A percentile compares a stretch with the other conserved stretches of the same genome.
Evolutionary conservation across 2,113 vertebrate species (phyloP).

Genomic region (Pteruthius melanotis): DNA sequence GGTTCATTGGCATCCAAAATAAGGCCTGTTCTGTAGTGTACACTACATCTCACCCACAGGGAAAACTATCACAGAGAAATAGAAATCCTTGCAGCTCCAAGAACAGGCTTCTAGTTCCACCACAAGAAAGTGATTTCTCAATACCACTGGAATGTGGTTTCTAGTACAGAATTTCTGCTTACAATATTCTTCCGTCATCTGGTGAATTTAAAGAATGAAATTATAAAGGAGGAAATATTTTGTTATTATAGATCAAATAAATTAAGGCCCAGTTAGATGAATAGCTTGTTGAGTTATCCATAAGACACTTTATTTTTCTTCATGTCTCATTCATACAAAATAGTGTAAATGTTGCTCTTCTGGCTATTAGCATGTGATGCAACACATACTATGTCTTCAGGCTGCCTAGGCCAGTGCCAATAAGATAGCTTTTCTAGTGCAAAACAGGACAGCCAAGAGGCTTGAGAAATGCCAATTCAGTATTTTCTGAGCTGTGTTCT

Average conservation of each 20-base stretch:
- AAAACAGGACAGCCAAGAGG: not conserved
- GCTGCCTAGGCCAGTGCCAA: not conserved
- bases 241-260: conserved; percentile 40
- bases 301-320: conserved; percentile 38
- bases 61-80: not conserved
- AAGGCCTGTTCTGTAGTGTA: not conserved
- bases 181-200: conserved; percentile 29
- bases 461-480: conserved; percentile 1
- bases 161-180: conserved; percentile 37
- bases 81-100: conserved; percentile 27
- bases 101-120: conserved; percentile 25
- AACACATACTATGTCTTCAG: not conserved
- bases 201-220: conserved; percentile 38
- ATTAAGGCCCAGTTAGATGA: conserved; percentile 14
- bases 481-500: not conserved
- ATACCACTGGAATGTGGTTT: conserved; percentile 37
- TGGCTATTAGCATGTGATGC: conserved; percentile 11
- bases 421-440: not conserved
- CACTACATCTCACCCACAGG: not conserved
- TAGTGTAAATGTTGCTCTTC: conserved; percentile 21
- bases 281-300: conserved; percentile 32
- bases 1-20: conserved; percentile 12
- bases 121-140: conserved; percentile 57
- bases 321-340: conserved; percentile 18
- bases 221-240: conserved; percentile 36